phyloP scores from a whole-genome alignment of 2,113 vertebrate genomes.

The Proteles cristata region DNA sequence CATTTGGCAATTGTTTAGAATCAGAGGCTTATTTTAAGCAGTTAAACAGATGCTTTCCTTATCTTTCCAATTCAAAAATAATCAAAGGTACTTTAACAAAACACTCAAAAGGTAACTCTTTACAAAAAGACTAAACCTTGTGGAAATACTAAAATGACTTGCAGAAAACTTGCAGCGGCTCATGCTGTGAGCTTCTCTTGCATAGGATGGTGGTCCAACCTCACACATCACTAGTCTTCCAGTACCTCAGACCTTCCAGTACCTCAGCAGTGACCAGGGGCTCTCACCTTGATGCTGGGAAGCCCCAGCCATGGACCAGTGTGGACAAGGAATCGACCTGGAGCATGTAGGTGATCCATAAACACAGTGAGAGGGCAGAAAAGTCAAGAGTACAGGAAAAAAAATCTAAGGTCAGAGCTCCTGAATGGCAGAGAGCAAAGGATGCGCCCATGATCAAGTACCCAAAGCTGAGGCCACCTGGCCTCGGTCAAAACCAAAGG shows the following conservation, averaged over 20 bases:
- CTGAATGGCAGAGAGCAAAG: background rate
- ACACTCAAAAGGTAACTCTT: background rate
- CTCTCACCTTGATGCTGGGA: background rate
- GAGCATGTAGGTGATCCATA: background rate
- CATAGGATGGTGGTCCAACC: background rate
- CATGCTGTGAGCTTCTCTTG: background rate
- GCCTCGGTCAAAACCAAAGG: background rate
- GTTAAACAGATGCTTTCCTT: background rate
- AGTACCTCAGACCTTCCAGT: accelerated
- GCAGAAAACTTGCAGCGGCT: background rate
- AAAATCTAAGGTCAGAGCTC: background rate
- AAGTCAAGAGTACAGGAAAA: background rate
- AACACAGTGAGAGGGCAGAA: background rate
- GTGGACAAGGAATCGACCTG: background rate
- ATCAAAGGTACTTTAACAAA: background rate
- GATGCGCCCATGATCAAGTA: accelerated
- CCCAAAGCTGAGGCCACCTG: background rate
- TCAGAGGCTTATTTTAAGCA: background rate
- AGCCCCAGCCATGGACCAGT: background rate
- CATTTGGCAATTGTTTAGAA: background rate
- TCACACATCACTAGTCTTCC: background rate
- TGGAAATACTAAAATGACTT: background rate
- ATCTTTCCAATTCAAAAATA: slow-evolving; percentile 25
- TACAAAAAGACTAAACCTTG: background rate
- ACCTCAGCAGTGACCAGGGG: background rate